Conservation (phyloP, 30 jellyfish, hydroid and myxozoan species). For the Aurelia sp. region DNA sequence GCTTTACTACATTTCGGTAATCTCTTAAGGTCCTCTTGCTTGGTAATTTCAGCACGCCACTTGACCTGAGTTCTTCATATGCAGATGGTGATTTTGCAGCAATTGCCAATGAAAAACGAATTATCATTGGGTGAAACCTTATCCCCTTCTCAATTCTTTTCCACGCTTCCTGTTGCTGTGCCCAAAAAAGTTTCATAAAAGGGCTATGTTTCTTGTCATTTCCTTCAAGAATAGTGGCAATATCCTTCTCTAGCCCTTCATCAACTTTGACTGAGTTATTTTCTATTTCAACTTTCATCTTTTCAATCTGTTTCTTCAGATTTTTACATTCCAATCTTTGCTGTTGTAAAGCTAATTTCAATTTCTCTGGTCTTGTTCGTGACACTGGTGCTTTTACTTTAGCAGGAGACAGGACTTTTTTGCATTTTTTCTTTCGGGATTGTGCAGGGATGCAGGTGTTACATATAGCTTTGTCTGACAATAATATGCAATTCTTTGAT, state of each 20-base stretch:
- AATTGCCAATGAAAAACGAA: conserved; percentile 38
- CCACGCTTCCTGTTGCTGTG: conserved; percentile 40
- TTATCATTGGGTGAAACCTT: conserved; percentile 46
- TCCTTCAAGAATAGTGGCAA: conserved; percentile 41
- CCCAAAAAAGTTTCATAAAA: conserved; percentile 51
- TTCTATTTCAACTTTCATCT: conserved; percentile 66
- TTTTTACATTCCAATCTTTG: conserved; percentile 50
- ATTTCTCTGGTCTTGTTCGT: conserved; percentile 49
- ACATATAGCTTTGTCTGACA: conserved; percentile 51
- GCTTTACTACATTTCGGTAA: no score
- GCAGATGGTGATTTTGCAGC: conserved; percentile 69
- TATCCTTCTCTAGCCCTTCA: conserved; percentile 41
- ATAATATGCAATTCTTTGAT: conserved; percentile 52
- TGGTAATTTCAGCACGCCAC: conserved; percentile 53
- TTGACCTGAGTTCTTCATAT: conserved; percentile 57
- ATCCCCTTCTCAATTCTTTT: conserved; percentile 29
- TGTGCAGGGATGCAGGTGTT: conserved; percentile 46
- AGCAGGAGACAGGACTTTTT: conserved; percentile 44
- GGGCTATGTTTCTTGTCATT: conserved; percentile 38
- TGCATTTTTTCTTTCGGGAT: conserved; percentile 34
- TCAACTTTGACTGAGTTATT: conserved; percentile 29
- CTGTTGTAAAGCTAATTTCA: conserved; percentile 49
- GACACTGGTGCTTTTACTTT: conserved; percentile 51
- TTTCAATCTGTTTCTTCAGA: conserved; percentile 53
- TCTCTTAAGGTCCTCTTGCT: conserved; percentile 52